phyloP scores from a whole-genome alignment of 1,140 invertebrate genomes.

The Plutomurus gul region DNA sequence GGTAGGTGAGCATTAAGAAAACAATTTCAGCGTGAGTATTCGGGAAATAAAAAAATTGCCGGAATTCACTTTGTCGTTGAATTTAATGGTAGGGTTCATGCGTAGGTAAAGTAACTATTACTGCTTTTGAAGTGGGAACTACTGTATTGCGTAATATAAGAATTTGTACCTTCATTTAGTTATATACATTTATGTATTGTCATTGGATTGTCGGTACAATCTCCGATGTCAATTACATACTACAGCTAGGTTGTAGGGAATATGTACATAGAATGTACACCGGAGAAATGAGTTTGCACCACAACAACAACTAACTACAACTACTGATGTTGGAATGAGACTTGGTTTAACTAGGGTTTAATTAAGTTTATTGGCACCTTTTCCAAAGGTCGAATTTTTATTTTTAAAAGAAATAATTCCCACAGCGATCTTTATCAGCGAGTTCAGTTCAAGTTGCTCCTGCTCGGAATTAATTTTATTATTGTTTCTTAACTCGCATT shows the following conservation, averaged over 20 bases:
- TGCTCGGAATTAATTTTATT: slow-evolving; percentile 3
- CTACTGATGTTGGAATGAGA: background rate
- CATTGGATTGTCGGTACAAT: no score
- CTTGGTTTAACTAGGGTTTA: background rate
- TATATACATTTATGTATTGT: no score
- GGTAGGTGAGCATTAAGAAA: no score
- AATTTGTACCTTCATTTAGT: no score
- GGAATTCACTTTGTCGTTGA: slow-evolving; percentile 1
- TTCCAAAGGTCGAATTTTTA: slow-evolving; percentile 11
- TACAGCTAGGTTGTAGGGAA: no score
- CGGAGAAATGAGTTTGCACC: background rate
- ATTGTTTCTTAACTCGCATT: background rate
- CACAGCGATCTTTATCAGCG: background rate
- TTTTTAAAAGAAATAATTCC: background rate
- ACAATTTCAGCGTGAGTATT: background rate
- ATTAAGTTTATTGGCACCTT: slow-evolving; percentile 35
- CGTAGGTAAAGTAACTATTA: no score
- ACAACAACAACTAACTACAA: background rate
- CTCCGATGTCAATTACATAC: no score
- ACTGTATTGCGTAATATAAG: no score
- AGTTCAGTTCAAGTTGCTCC: background rate
- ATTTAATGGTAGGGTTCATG: slow-evolving; percentile 3
- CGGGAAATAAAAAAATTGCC: background rate
- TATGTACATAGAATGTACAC: no score
- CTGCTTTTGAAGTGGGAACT: no score